Base-by-base conservation (phyloP, 1,140 invertebrate genomes). In the Drosophila equinoxialis region DNA sequence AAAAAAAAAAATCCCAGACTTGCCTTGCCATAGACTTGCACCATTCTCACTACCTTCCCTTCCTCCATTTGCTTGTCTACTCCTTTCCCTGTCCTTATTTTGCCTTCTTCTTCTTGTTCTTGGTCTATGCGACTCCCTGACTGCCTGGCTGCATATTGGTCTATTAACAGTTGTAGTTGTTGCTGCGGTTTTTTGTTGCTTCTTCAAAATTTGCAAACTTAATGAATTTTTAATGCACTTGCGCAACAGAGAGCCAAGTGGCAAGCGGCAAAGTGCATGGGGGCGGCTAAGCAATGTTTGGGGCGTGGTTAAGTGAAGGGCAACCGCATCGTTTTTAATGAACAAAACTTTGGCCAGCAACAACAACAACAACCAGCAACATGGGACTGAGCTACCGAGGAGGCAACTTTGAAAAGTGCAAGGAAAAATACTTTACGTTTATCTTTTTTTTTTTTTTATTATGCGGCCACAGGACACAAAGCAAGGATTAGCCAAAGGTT, bases 161-260 rank as follows among this genome's bases (percentile, higher is more conserved):
- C 84, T 91, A 91, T 91, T 91, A 91, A 89, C 89, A 85, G 81
- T 79, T 86, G 73, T 81, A 85, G 75, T 84, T 78, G 78, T 71
- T 90, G 78, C 67, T 90, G 85, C 59, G 70, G 78, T 77, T 90
- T 84, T 80, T 75, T 79, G 83, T 77, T 77, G 73, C 76, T 79
- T 62, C 86, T 84, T 85, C 70, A 87, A 91, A 91, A 85, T 91
- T 89, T 80, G 63, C 79, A 80, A 91, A 91, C 90, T 91, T 91
- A 91, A 91, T 91, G 90, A 91, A 91, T 91, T 91, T 91, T 91
- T 91, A 91, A 91, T 91, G 90, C 87, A 87, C 86, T 91, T 85
- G 81, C 78, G 74, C 67, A 85, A 72, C 68, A 59, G 45, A 60
- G 65, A 74, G 72, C 63, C 82, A 87, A 87, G 79, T 65, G 65